Conservation (phyloP, 2,113 vertebrate species). For the Raja brachyura region DNA sequence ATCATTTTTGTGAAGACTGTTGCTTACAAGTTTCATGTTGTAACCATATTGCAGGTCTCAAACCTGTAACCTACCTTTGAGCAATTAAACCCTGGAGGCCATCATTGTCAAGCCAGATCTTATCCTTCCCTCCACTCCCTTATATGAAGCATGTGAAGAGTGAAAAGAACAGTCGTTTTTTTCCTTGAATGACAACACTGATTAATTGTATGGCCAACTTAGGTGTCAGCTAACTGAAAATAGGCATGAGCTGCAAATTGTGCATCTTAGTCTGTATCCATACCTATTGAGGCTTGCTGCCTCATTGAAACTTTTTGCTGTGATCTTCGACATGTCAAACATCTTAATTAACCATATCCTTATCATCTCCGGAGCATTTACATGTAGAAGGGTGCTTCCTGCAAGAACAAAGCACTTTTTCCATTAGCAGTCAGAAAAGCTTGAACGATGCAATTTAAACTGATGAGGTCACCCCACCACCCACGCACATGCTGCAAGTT, state of each 20-base stretch:
- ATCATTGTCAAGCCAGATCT: neutral
- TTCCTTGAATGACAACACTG: neutral
- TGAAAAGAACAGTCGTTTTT: neutral
- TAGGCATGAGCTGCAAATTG: neutral
- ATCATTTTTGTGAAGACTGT: neutral
- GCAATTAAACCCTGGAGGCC: neutral
- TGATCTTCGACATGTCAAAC: neutral
- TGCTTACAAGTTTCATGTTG: neutral
- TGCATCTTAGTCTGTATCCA: neutral
- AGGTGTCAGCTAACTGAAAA: neutral
- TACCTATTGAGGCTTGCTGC: neutral
- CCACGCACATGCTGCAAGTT: neutral
- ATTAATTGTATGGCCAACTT: neutral
- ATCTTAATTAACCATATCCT: neutral
- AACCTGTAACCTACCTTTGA: neutral
- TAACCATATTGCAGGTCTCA: neutral
- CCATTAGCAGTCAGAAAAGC: neutral
- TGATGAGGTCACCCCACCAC: neutral
- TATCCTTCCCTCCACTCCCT: neutral
- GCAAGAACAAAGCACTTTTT: neutral
- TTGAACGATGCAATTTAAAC: neutral
- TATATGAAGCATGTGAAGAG: neutral
- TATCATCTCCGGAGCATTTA: neutral
- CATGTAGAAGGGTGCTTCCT: neutral
- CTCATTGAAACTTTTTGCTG: neutral